Evolutionary conservation across 2,113 vertebrate species (phyloP).

Genomic region (Pandion haliaetus): DNA sequence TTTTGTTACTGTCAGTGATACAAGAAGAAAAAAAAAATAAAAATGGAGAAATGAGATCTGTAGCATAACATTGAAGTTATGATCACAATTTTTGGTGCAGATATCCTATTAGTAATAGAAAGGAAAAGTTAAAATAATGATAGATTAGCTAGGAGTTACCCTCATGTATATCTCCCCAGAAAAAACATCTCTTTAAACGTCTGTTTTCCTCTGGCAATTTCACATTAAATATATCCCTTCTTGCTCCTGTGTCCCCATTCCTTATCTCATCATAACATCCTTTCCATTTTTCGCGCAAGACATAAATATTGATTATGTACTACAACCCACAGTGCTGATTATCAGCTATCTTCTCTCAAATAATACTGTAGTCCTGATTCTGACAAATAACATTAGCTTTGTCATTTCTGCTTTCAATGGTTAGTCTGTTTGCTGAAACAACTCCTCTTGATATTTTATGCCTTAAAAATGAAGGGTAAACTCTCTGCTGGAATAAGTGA

Average conservation of each 20-base stretch:
- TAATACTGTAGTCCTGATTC: background rate
- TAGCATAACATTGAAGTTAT: background rate
- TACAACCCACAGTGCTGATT: background rate
- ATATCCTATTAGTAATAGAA: background rate
- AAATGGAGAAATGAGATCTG: background rate
- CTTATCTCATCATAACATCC: rapidly evolving
- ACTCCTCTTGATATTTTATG: background rate
- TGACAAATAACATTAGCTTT: background rate
- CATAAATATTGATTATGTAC: background rate
- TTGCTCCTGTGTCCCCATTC: background rate
- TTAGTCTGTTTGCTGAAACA: background rate
- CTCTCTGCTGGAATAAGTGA: background rate
- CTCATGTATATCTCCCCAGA: background rate
- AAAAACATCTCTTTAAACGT: background rate
- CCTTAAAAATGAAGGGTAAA: background rate
- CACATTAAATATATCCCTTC: background rate
- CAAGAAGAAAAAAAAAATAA: background rate
- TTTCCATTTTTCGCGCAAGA: background rate
- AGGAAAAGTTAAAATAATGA: background rate
- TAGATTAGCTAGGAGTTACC: background rate
- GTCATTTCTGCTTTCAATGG: background rate
- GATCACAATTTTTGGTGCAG: background rate
- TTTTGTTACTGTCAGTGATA: background rate
- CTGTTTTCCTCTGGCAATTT: background rate
- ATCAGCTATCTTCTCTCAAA: background rate